Evolutionary conservation across 2,888 invertebrate species (phyloP).

Genomic region (Eugnorisma glareosa): DNA sequence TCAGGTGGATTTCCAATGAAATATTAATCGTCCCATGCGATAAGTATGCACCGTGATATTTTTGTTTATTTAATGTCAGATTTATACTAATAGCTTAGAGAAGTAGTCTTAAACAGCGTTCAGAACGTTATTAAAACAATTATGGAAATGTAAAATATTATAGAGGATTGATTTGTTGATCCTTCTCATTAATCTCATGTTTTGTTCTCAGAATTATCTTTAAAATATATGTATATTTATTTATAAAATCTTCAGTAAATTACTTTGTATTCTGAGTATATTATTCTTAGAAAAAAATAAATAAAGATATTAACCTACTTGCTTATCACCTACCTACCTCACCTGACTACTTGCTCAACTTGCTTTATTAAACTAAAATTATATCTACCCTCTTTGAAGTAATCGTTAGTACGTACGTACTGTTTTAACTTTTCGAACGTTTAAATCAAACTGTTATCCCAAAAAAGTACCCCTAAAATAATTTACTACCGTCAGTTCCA

Average conservation of each 20-base stretch:
- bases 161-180: neutral
- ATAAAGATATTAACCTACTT: no score
- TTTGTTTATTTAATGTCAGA: slow-evolving; percentile 46
- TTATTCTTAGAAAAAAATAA: neutral
- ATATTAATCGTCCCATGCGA: slow-evolving; percentile 75
- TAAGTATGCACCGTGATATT: slow-evolving; percentile 78
- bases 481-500: neutral
- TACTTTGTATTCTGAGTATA: neutral
- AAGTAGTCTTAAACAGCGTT: neutral
- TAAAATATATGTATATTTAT: no score
- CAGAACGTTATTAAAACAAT: neutral
- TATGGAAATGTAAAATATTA: neutral
- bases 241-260: neutral
- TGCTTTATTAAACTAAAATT: no score
- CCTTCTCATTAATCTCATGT: no score
- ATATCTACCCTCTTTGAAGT: neutral
- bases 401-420: neutral
- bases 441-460: neutral
- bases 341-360: no score
- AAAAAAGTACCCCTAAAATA: neutral
- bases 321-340: no score
- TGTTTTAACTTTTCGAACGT: neutral
- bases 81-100: slow-evolving; percentile 10
- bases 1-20: slow-evolving; percentile 84
- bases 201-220: neutral